Conservation (phyloP, 2,113 vertebrate genomes). For the Atrichornis clamosus region DNA sequence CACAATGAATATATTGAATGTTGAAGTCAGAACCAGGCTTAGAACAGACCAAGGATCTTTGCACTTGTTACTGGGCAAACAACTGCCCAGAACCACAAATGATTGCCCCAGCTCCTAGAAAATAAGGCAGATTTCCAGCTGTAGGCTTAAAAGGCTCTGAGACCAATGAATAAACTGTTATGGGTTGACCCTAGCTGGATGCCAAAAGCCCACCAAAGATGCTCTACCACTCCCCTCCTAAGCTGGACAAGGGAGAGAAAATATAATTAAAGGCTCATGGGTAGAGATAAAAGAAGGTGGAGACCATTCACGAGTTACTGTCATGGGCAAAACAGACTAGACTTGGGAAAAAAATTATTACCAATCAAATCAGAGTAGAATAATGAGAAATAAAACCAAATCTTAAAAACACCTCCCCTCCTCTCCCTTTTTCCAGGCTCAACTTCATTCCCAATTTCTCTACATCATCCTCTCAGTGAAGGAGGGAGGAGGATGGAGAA, state of each 20-base stretch:
- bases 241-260: not conserved
- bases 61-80: not conserved
- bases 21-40: not conserved
- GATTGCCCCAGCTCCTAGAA: not conserved
- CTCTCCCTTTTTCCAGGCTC: not conserved
- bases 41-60: not conserved
- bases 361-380: not conserved
- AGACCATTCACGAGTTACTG: not conserved
- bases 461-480: not conserved
- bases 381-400: not conserved
- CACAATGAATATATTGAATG: not conserved
- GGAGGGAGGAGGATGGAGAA: not conserved
- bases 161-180: not conserved
- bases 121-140: not conserved
- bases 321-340: not conserved
- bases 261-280: not conserved
- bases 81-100: not conserved
- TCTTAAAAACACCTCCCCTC: not conserved
- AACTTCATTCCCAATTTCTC: not conserved
- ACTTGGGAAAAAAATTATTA: not conserved
- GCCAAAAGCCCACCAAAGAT: not conserved
- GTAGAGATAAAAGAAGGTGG: not conserved
- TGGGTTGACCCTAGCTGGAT: not conserved
- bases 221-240: not conserved
- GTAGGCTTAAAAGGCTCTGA: not conserved